These are phyloP conservation scores for Sebastes dallii DNA, from an alignment of 2,797 vertebrate genomes.

Conservation along the genomic window DNA sequence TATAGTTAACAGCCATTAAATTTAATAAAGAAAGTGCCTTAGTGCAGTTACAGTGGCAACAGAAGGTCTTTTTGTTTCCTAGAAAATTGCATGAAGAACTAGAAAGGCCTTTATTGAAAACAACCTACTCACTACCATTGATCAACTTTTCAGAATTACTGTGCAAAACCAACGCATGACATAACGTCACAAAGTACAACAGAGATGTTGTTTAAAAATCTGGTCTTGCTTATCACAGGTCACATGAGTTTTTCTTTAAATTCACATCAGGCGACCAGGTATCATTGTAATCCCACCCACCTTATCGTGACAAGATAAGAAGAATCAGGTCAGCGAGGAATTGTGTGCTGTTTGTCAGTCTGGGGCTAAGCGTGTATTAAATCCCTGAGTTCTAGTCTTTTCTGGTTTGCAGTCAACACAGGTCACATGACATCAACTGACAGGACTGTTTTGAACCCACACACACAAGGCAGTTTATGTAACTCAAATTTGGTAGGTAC, in stretches of 20 bases:
- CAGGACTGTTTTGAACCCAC: constrained; percentile 68
- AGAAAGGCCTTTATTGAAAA: not conserved
- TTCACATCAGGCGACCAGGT: constrained; percentile 28
- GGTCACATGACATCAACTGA: constrained; percentile 73
- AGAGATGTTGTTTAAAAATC: not conserved
- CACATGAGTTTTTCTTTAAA: not conserved
- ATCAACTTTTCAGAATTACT: not conserved
- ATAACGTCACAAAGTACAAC: not conserved
- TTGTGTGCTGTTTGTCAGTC: constrained; percentile 48
- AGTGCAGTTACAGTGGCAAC: not conserved
- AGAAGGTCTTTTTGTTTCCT: not conserved
- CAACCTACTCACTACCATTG: not conserved
- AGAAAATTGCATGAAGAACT: not conserved
- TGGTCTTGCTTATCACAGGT: not conserved
- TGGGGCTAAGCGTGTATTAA: constrained; percentile 43
- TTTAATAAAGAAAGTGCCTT: not conserved
- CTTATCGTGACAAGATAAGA: constrained; percentile 59
- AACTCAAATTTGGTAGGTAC: constrained; percentile 63
- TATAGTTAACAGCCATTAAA: not conserved
- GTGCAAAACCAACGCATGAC: not conserved
- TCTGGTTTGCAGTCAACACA: constrained; percentile 72
- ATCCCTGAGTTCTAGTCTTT: constrained; percentile 59
- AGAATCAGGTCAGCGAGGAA: constrained; percentile 63
- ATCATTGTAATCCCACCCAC: constrained; percentile 37
- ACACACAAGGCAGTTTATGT: constrained; percentile 71